Evolutionary conservation across 2,113 vertebrate species (phyloP), one percentile per base, ranked within the genome.

Genomic region (Muscicapa adusta): DNA sequence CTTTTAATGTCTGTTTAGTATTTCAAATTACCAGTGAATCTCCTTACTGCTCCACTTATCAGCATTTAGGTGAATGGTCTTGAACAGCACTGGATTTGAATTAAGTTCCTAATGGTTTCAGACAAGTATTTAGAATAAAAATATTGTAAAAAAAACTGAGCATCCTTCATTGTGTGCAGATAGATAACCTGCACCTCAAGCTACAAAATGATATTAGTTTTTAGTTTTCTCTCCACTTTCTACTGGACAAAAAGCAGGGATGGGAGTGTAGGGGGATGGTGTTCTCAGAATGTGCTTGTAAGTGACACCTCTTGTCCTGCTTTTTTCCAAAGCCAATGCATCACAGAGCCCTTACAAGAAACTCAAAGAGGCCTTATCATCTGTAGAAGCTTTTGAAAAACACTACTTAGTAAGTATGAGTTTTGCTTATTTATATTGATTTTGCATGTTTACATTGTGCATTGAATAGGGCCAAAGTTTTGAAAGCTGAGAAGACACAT

Each of bases 271-370:
- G 5, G 13, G 26, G 4, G 15, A 2, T 38, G 38, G 48, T 68
- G 34, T 14, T 89, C 48, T 48, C 14, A 43, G 31, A 36, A 17
- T 14, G 12, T 57, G 4, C 81, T 85, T 87, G 4, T 62, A 33
- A 58, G 54, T 83, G 61, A 87, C 26, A 11, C 16, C 24, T 84
- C n/a, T 76, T 88, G 22, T 42, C 66, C 57, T 92, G 12, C 26
- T 73, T 25, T 88, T 94, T 95, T 93, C 92, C 97, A 22, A 97
- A 99, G 99, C 98, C 25, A 98, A 97, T 97, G 98, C 99, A 92
- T 98, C 98, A 89, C 99, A 99, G 97, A 99, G 99, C 95, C 99
- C 99, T 18, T 99, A 99, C 68, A 99, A 99, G 97, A 99, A 99
- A 96, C 98, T 99, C 61, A 99, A 99, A 93, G 99, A 99, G 97